These are phyloP conservation scores for Mallotus villosus DNA, from an alignment of 2,797 vertebrate genomes.

Conservation along the genomic window DNA sequence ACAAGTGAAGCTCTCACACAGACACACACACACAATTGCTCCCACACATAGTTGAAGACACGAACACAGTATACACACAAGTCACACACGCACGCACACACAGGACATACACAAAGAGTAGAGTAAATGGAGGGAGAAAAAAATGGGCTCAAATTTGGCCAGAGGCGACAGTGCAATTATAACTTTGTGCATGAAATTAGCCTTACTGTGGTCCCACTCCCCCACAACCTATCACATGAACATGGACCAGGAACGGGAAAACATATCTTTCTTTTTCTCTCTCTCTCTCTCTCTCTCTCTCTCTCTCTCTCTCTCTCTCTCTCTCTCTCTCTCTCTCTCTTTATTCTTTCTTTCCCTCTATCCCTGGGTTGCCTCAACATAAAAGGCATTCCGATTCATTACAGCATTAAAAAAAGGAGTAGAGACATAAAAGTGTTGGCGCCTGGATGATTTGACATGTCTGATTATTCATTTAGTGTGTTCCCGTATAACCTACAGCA, in stretches of 20 bases:
- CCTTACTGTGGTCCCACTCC: slow-evolving; percentile 90
- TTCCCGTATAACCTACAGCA: background rate
- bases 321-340: slow-evolving; percentile 1
- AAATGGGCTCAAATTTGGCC: slow-evolving; percentile 81
- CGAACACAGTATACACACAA: slow-evolving; percentile 3
- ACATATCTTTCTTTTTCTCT: slow-evolving; percentile 42
- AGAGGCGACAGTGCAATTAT: slow-evolving; percentile 88
- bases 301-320: slow-evolving; percentile 19
- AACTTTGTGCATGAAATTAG: slow-evolving; percentile 91
- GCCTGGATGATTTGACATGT: slow-evolving; percentile 66
- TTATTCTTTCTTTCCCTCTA: background rate
- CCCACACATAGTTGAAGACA: background rate
- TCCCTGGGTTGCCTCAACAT: slow-evolving; percentile 33
- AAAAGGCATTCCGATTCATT: slow-evolving; percentile 75
- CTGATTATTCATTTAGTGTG: slow-evolving; percentile 61
- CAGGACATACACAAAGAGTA: slow-evolving; percentile 19
- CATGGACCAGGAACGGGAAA: slow-evolving; percentile 74
- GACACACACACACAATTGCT: slow-evolving; percentile 3
- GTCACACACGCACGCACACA: slow-evolving; percentile 9
- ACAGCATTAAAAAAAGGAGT: slow-evolving; percentile 54
- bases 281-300: background rate
- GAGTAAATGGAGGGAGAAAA: slow-evolving; percentile 48
- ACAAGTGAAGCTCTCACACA: background rate
- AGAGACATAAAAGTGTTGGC: slow-evolving; percentile 62
- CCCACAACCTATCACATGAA: slow-evolving; percentile 90